Evolutionary conservation across 2,113 vertebrate species (phyloP), one percentile per base, ranked within the genome.

Genomic region (Sapayoa aenigma): DNA sequence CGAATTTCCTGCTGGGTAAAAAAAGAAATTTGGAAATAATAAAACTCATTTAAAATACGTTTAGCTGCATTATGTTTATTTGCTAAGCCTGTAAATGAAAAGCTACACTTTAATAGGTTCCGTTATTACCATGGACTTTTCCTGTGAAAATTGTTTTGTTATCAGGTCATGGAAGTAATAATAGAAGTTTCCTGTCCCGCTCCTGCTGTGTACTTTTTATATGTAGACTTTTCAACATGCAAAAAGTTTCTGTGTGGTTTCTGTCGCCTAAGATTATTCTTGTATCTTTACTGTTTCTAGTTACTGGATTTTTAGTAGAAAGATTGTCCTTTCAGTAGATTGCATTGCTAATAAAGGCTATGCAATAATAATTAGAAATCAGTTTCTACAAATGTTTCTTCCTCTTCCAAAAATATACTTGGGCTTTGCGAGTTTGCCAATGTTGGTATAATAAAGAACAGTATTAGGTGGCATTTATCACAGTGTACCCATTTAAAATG

Each of bases 391-490:
- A 78, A 11, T 27, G 37, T 17, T 79, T 24, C 62, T 77, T 77
- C 33, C 9, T 50, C n/a, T 62, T 89, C 73, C n/a, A 90, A 63
- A 94, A 72, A 67, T 58, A 30, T 28, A 5, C 62, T 47, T 73
- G 33, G 33, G 56, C 68, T 93, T 42, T 86, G 88, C 49, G 89
- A 62, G 87, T 62, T 92, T 73, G 21, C 86, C 87, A 44, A 6
- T 87, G 28, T 65, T 76, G 67, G 25, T 11, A 0, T 47, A 52
- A 55, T 59, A 42, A 68, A 76, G 58, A 82, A 5, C 1, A 4
- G 42, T 7, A 10, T 68, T 94, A 50, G 65, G 59, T 94, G 67
- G 53, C 89, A 86, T 96, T 96, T 87, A 88, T 97, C 93, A 77
- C 46, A 49, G 84, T 63, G 11, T 69, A 72, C 80, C 60, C 58